Conservation (phyloP, 1,140 invertebrate genomes). For the Pomacea maculata region DNA sequence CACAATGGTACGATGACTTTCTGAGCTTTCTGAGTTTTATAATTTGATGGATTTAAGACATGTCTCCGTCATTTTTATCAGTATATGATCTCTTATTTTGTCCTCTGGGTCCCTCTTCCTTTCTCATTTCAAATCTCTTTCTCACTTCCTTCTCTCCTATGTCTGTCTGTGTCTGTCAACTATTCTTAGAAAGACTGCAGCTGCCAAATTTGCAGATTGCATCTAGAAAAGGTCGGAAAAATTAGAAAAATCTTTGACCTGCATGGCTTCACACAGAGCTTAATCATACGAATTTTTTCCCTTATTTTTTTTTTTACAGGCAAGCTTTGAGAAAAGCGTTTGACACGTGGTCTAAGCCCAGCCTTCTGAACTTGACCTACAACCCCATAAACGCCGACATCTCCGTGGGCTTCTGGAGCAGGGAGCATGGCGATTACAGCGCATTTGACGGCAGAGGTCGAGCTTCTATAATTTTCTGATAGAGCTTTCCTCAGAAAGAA, state of each 20-base stretch:
- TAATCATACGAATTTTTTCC: background rate
- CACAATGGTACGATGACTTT: slow-evolving; percentile 19
- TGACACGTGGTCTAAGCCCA: slow-evolving; percentile 31
- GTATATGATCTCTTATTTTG: no score
- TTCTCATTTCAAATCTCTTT: no score
- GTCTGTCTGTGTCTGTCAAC: no score
- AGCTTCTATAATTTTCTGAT: slow-evolving; percentile 5
- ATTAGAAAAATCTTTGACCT: background rate
- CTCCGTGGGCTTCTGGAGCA: slow-evolving; percentile 33
- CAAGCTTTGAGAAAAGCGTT: slow-evolving; percentile 35
- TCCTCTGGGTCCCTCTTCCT: no score
- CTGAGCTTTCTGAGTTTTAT: no score
- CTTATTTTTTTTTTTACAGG: slow-evolving; percentile 14
- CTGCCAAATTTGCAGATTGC: no score
- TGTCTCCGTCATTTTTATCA: no score
- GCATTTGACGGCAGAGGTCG: slow-evolving; percentile 50
- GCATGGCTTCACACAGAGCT: background rate
- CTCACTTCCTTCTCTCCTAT: no score
- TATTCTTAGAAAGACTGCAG: no score
- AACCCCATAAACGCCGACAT: slow-evolving; percentile 39
- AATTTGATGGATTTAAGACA: no score
- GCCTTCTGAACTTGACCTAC: slow-evolving; percentile 28
- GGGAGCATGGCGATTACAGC: slow-evolving; percentile 41
- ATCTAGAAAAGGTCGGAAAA: no score
- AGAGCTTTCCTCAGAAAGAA: slow-evolving; percentile 11